Percentiles rank a stretch among this genome's conserved stretches.
Conservation (phyloP, 1,140 invertebrate genomes). For the Oscheius sp. region DNA sequence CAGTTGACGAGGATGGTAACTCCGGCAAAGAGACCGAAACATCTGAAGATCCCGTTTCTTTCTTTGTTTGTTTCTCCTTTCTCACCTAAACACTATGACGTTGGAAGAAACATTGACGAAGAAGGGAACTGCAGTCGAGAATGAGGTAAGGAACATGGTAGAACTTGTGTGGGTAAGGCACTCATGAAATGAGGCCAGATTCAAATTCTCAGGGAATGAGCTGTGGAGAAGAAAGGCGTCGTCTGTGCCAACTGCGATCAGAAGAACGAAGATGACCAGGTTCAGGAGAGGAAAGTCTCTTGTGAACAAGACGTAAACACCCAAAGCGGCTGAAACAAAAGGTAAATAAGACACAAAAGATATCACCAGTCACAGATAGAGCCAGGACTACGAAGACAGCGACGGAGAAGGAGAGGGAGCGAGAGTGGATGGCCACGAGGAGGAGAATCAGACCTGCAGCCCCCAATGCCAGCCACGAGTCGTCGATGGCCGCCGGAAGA, state of each 20-base stretch:
- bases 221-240: constrained; percentile 55
- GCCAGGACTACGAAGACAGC: constrained; percentile 22
- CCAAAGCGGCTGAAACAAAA: constrained; percentile 15
- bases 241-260: constrained; percentile 57
- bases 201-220: constrained; percentile 47
- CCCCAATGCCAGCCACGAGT: constrained; percentile 30
- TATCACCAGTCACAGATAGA: constrained; percentile 15
- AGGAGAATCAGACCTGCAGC: constrained; percentile 35
- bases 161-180: constrained; percentile 44
- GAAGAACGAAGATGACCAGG: constrained; percentile 56
- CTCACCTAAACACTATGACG: constrained; percentile 57
- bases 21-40: constrained; percentile 59
- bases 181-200: constrained; percentile 38
- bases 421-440: constrained; percentile 28
- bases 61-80: not conserved
- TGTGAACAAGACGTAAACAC: constrained; percentile 39
- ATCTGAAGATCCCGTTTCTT: no score
- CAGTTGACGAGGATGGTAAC: constrained; percentile 57
- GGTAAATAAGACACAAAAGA: not conserved
- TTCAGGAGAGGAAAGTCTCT: constrained; percentile 58
- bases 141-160: constrained; percentile 60
- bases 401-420: constrained; percentile 12
- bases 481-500: constrained; percentile 25
- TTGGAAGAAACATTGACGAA: constrained; percentile 55
- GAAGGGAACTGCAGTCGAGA: constrained; percentile 58